phyloP scores from a whole-genome alignment of 2,888 invertebrate genomes.

The Drosophila demipolita region DNA sequence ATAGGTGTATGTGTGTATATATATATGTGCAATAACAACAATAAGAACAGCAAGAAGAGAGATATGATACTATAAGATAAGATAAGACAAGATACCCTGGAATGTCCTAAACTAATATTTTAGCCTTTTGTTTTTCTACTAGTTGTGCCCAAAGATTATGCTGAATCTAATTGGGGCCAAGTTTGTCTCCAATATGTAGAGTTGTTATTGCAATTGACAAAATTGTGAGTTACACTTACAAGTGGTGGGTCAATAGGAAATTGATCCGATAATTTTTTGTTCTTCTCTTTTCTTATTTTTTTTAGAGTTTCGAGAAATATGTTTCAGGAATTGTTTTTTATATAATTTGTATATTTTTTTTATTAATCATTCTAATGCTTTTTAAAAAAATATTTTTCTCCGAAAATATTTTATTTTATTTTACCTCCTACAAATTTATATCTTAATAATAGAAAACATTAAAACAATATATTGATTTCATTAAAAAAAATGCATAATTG shows the following conservation, averaged over 20 bases:
- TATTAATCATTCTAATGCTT: neutral
- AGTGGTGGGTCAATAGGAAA: neutral
- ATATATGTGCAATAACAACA: neutral
- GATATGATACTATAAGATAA: neutral
- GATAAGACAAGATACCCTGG: conserved; percentile 20
- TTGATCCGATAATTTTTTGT: too few species aligned
- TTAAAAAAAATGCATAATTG: too few species aligned
- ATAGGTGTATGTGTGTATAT: neutral
- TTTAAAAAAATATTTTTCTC: neutral
- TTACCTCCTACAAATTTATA: neutral
- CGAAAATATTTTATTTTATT: neutral
- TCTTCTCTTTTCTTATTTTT: neutral
- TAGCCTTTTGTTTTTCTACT: neutral
- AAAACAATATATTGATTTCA: too few species aligned
- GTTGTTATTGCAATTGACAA: neutral
- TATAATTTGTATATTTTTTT: neutral
- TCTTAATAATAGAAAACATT: neutral
- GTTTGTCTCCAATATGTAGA: neutral
- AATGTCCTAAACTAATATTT: neutral
- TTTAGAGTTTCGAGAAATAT: neutral
- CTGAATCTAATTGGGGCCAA: neutral
- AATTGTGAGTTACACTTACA: neutral
- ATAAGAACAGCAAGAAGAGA: conserved; percentile 10
- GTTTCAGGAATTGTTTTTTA: neutral
- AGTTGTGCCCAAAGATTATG: neutral